A percentile compares a stretch with the other conserved stretches of the same genome.
These are phyloP conservation scores for Phyto melanocephala DNA, from an alignment of 2,888 invertebrate species.

Conservation along the genomic window DNA sequence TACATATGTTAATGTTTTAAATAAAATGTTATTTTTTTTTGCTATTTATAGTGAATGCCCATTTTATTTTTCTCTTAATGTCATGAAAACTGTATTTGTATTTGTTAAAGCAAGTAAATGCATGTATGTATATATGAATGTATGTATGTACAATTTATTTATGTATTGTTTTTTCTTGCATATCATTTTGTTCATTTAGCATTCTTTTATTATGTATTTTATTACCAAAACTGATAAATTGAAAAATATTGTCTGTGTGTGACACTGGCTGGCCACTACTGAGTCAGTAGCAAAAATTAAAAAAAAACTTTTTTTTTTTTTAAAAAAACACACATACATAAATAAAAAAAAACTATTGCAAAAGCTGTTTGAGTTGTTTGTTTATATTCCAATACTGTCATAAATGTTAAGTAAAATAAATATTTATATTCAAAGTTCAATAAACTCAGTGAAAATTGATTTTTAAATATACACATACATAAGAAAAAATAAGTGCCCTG, in stretches of 20 bases:
- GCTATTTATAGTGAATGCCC: background rate
- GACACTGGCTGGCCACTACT: background rate
- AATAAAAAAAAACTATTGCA: background rate
- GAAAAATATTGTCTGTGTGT: constrained; percentile 8
- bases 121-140: too few relatives aligned
- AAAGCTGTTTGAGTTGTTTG: background rate
- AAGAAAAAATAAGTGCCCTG: too few relatives aligned
- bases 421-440: background rate
- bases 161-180: background rate
- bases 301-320: too few relatives aligned
- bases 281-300: background rate
- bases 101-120: too few relatives aligned
- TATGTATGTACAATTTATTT: too few relatives aligned
- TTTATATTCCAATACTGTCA: background rate
- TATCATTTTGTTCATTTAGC: background rate
- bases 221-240: constrained; percentile 36
- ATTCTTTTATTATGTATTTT: background rate
- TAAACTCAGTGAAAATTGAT: background rate
- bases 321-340: background rate
- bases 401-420: too few relatives aligned
- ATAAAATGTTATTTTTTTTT: background rate
- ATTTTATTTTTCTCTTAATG: background rate
- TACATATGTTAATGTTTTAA: too few relatives aligned
- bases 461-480: too few relatives aligned
- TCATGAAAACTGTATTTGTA: constrained; percentile 2